A percentile compares a stretch with the other conserved stretches of the same genome.
These are phyloP conservation scores for Coenobita brevimanus DNA, from an alignment of 1,140 invertebrate species.

Conservation along the genomic window DNA sequence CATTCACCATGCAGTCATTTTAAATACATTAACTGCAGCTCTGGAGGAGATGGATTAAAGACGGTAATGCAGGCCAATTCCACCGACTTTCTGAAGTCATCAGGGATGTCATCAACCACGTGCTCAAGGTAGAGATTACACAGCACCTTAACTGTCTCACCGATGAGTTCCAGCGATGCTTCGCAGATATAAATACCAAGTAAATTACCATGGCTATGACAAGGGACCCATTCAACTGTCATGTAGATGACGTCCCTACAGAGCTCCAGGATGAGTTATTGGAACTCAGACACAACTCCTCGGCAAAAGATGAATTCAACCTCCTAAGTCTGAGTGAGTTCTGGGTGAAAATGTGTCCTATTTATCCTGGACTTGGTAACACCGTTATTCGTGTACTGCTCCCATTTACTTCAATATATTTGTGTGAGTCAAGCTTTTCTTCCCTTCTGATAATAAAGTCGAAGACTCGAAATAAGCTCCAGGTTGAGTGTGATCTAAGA, in stretches of 20 bases:
- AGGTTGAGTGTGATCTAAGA: conserved; percentile 26
- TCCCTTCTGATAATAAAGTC: conserved; percentile 22
- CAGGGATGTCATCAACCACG: conserved; percentile 19
- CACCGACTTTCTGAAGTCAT: conserved; percentile 1
- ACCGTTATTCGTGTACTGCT: not conserved
- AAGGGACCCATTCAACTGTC: conserved; percentile 10
- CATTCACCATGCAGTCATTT: not conserved
- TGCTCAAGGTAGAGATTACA: conserved; percentile 2
- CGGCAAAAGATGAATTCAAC: conserved; percentile 19
- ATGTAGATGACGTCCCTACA: not conserved
- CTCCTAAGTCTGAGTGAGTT: not conserved
- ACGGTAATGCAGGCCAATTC: not conserved
- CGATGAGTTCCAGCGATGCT: conserved; percentile 5
- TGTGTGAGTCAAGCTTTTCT: conserved; percentile 20
- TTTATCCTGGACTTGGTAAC: conserved; percentile 1
- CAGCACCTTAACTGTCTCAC: conserved; percentile 3
- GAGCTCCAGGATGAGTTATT: conserved; percentile 8
- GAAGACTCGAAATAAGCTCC: not conserved
- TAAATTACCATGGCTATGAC: conserved; percentile 13
- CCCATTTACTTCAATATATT: not conserved
- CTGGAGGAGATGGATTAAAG: conserved; percentile 25
- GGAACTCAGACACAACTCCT: conserved; percentile 29
- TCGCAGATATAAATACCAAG: not conserved
- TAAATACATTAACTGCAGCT: conserved; percentile 34
- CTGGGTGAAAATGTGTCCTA: not conserved